Conservation (phyloP, 2,888 invertebrate species). For the Drosophila macrospina region DNA sequence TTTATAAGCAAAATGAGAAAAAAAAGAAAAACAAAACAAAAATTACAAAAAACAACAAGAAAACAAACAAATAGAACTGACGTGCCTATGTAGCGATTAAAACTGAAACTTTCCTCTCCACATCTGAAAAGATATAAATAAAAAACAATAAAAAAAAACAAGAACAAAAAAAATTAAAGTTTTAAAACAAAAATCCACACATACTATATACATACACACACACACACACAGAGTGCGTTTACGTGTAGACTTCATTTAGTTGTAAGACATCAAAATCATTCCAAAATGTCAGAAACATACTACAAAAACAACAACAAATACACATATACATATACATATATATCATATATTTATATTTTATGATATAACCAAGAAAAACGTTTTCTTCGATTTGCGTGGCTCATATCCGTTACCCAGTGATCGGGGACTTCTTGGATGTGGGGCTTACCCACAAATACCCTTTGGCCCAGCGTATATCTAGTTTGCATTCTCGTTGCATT, state of each 20-base stretch:
- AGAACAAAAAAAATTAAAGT: neutral
- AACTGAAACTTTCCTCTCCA: slow-evolving; percentile 66
- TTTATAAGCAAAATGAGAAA: slow-evolving; percentile 47
- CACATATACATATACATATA: slow-evolving; percentile 27
- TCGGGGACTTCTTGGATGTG: slow-evolving; percentile 10
- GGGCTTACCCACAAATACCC: neutral
- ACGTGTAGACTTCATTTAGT: slow-evolving; percentile 42
- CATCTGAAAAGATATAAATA: slow-evolving; percentile 49
- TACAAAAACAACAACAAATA: slow-evolving; percentile 22
- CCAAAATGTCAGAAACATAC: slow-evolving; percentile 71
- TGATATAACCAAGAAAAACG: slow-evolving; percentile 45
- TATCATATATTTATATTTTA: slow-evolving; percentile 51
- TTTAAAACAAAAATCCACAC: slow-evolving; percentile 11
- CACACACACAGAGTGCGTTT: slow-evolving; percentile 20
- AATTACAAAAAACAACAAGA: slow-evolving; percentile 22
- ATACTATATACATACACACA: slow-evolving; percentile 25
- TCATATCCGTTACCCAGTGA: neutral
- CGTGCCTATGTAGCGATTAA: slow-evolving; percentile 80
- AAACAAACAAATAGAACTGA: slow-evolving; percentile 78
- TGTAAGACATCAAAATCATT: slow-evolving; percentile 76
- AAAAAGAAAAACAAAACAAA: slow-evolving; percentile 6
- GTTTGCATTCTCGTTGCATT: slow-evolving; percentile 4
- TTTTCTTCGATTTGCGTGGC: slow-evolving; percentile 16
- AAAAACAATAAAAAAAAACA: slow-evolving; percentile 16
- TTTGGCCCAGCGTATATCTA: neutral